phyloP scores from a whole-genome alignment of 1,140 invertebrate species.

The Sipha flava region DNA sequence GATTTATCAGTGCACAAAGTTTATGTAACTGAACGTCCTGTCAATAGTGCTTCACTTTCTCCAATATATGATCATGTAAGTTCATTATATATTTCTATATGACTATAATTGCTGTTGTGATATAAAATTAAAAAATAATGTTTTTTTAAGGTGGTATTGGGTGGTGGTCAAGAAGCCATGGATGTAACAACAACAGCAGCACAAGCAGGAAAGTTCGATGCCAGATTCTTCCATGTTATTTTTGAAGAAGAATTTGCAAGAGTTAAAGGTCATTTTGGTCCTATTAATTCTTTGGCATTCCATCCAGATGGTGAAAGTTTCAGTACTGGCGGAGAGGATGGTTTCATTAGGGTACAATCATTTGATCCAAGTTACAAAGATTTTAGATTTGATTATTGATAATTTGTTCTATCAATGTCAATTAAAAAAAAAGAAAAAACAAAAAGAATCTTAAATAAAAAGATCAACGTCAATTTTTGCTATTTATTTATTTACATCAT shows the following conservation, averaged over 20 bases:
- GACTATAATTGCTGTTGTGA: no score
- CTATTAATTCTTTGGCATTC: slow-evolving; percentile 96
- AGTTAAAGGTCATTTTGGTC: slow-evolving; percentile 98
- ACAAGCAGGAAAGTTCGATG: slow-evolving; percentile 94
- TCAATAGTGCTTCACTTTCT: slow-evolving; percentile 93
- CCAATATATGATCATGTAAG: slow-evolving; percentile 85
- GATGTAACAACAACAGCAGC: slow-evolving; percentile 96
- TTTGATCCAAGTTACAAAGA: slow-evolving; percentile 97
- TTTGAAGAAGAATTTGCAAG: slow-evolving; percentile 99
- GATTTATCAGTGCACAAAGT: slow-evolving; percentile 79
- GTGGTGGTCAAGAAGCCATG: slow-evolving; percentile 97
- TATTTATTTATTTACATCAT: neutral
- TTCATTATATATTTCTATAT: no score
- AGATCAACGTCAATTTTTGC: neutral
- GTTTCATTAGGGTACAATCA: slow-evolving; percentile 90
- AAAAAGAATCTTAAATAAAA: neutral
- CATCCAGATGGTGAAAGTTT: slow-evolving; percentile 97
- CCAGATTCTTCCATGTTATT: slow-evolving; percentile 95
- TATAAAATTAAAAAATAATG: no score
- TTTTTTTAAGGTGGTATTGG: slow-evolving; percentile 65
- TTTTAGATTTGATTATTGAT: slow-evolving; percentile 86
- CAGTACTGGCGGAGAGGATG: slow-evolving; percentile 96
- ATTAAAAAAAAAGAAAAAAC: neutral
- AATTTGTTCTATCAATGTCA: neutral
- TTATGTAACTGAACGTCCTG: slow-evolving; percentile 91